Conservation (phyloP, 1,140 invertebrate species). For the Maconellicoccus hirsutus region DNA sequence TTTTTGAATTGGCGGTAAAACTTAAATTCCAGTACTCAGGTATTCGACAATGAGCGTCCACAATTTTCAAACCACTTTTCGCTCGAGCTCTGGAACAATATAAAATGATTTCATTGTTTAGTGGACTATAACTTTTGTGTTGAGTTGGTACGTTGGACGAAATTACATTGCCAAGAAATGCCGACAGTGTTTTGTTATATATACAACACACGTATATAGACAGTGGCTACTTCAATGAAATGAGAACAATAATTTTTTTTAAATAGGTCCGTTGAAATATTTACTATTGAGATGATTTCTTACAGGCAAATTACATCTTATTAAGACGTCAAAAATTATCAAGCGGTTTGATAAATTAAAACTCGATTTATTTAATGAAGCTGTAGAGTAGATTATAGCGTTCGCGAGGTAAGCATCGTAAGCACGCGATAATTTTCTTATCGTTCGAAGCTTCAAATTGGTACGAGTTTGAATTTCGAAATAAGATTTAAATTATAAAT, state of each 20-base stretch:
- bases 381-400: slow-evolving; percentile 13
- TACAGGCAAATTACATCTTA: no score
- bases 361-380: slow-evolving; percentile 8
- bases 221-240: no score
- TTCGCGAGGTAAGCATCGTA: no score
- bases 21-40: slow-evolving; percentile 66
- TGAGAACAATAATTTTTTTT: no score
- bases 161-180: neutral
- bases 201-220: no score
- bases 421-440: no score
- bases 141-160: neutral
- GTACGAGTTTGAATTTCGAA: no score
- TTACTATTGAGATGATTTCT: no score
- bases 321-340: neutral
- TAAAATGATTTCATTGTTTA: neutral
- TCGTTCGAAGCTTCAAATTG: no score
- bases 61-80: slow-evolving; percentile 66
- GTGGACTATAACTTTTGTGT: slow-evolving; percentile 3
- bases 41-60: slow-evolving; percentile 64
- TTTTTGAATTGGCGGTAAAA: slow-evolving; percentile 67
- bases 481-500: no score
- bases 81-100: slow-evolving; percentile 59
- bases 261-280: no score
- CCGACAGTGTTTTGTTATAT: neutral
- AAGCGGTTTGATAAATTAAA: neutral